These are phyloP conservation scores for Pteronotus mesoamericanus DNA, from an alignment of 2,797 vertebrate genomes.

Conservation along the genomic window DNA sequence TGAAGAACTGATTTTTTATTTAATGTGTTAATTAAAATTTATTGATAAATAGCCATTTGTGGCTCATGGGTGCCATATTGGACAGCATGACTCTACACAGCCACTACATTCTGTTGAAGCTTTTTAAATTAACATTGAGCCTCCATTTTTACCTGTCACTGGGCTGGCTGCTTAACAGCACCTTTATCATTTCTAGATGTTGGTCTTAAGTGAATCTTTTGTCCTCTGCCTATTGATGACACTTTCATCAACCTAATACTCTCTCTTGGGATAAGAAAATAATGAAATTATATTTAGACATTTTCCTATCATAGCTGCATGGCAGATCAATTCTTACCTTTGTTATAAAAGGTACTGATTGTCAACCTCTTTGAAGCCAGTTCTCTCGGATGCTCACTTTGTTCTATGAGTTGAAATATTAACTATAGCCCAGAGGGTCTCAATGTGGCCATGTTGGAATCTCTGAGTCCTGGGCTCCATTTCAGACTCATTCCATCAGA, in stretches of 20 bases:
- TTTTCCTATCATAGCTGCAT: neutral
- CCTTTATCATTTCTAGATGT: constrained; percentile 25
- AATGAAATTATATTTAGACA: neutral
- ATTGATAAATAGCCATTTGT: neutral
- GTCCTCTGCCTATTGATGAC: neutral
- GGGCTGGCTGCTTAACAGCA: neutral
- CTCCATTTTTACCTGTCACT: neutral
- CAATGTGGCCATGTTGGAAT: neutral
- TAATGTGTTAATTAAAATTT: neutral
- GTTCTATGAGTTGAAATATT: neutral
- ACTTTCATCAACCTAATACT: neutral
- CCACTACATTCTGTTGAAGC: neutral
- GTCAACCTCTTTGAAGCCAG: neutral
- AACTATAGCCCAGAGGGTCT: neutral
- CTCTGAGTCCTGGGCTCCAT: neutral
- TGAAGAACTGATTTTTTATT: neutral
- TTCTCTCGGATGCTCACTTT: neutral
- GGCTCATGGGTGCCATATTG: neutral
- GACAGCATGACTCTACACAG: neutral
- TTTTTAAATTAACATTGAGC: neutral
- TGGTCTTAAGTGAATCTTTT: constrained; percentile 1
- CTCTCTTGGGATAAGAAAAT: constrained; percentile 24
- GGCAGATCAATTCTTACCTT: neutral
- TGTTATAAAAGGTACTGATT: neutral
- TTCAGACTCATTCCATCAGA: neutral